Evolutionary conservation across 2,888 invertebrate genomes (phyloP).

Genomic region (Hoplodrina ambigua): DNA sequence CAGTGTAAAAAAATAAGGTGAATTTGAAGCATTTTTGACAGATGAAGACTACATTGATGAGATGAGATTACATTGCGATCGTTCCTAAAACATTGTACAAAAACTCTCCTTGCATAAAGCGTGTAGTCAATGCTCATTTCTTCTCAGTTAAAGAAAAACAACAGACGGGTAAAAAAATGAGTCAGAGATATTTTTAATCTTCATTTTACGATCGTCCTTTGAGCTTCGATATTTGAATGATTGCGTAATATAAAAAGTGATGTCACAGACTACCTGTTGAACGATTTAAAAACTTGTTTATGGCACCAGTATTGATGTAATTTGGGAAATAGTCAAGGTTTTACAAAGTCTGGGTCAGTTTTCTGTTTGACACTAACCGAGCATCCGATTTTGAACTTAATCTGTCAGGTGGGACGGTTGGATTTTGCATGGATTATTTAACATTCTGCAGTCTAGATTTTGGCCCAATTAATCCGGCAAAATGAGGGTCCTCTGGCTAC

Average conservation of each 20-base stretch:
- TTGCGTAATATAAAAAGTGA: conserved; percentile 13
- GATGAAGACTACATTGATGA: too few species aligned
- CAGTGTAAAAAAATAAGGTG: too few species aligned
- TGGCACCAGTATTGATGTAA: neutral
- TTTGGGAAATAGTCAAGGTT: neutral
- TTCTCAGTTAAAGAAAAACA: neutral
- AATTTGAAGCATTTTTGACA: too few species aligned
- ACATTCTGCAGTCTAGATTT: too few species aligned
- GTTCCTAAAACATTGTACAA: too few species aligned
- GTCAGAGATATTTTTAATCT: conserved; percentile 23
- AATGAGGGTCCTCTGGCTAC: too few species aligned
- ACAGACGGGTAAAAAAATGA: neutral
- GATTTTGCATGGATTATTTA: neutral
- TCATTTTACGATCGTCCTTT: neutral
- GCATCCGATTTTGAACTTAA: neutral
- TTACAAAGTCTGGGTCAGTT: neutral
- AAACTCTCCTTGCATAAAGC: too few species aligned
- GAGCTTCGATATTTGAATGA: neutral
- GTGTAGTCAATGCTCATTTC: too few species aligned
- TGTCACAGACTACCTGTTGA: conserved; percentile 27
- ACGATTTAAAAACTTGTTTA: conserved; percentile 12
- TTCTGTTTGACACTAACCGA: neutral
- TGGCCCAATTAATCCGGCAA: too few species aligned
- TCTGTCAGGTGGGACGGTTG: neutral
- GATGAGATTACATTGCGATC: too few species aligned